phyloP scores from a whole-genome alignment of 2,888 invertebrate genomes.

The Dioctria linearis region DNA sequence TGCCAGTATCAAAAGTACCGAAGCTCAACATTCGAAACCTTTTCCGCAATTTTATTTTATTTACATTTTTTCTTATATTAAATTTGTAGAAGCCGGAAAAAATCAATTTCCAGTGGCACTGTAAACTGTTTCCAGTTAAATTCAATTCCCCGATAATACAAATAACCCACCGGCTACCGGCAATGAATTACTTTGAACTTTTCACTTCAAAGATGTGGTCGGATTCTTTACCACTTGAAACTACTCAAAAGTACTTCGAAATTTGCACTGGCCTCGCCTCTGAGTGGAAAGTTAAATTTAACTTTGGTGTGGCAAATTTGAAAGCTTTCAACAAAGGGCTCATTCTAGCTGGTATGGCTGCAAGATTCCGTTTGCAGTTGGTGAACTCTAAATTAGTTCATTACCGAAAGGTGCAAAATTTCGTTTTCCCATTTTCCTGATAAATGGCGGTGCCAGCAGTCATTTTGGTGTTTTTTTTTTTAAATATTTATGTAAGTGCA shows the following conservation, averaged over 20 bases:
- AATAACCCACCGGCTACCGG: not conserved
- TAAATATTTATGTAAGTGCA: no score
- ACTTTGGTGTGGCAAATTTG: constrained; percentile 7
- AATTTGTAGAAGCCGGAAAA: not conserved
- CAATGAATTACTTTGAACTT: constrained; percentile 36
- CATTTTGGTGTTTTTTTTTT: no score
- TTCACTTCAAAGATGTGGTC: constrained; percentile 25
- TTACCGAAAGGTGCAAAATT: not conserved
- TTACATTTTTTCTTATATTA: no score
- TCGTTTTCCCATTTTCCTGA: not conserved
- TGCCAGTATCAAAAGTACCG: no score
- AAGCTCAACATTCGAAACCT: no score
- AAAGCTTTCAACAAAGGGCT: not conserved
- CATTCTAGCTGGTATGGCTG: not conserved
- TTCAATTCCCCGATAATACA: not conserved
- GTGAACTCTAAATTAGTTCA: not conserved
- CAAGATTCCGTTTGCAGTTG: not conserved
- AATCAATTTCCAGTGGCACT: not conserved
- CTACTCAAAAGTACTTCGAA: constrained; percentile 29
- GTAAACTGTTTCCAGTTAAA: not conserved
- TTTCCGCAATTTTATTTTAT: no score
- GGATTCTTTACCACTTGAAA: constrained; percentile 35
- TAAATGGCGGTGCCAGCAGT: no score
- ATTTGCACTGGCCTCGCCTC: constrained; percentile 16
- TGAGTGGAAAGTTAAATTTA: constrained; percentile 43